Evolutionary conservation across 2,113 vertebrate genomes (phyloP).

Genomic region (Scartelaos histophorus): DNA sequence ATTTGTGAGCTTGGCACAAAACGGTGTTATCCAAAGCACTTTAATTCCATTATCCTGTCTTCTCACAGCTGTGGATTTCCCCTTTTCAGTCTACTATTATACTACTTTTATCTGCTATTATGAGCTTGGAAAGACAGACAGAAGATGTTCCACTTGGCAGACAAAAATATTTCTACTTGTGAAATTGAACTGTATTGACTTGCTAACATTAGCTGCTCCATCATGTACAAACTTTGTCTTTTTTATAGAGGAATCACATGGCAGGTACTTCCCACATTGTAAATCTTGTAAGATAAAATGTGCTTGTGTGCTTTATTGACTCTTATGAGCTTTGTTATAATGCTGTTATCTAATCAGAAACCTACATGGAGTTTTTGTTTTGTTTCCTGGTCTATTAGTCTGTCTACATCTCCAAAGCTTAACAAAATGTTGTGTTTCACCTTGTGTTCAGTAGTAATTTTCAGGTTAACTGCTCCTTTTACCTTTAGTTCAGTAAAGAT

Average conservation of each 20-base stretch:
- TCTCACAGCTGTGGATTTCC: constrained; percentile 40
- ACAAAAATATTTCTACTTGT: not conserved
- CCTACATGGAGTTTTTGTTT: too few relatives aligned
- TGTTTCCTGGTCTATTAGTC: too few relatives aligned
- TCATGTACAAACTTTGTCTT: constrained; percentile 32
- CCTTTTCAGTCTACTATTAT: constrained; percentile 39
- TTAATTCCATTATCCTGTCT: constrained; percentile 51
- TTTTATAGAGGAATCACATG: constrained; percentile 34
- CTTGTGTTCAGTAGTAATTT: too few relatives aligned
- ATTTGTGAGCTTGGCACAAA: constrained; percentile 21
- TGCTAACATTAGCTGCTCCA: not conserved
- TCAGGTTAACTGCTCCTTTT: too few relatives aligned
- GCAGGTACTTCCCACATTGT: constrained; percentile 52
- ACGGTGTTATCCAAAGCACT: constrained; percentile 47
- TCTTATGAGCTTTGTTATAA: too few relatives aligned
- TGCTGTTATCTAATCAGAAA: too few relatives aligned
- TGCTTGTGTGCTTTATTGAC: too few relatives aligned
- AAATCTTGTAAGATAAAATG: constrained; percentile 42
- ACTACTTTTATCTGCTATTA: constrained; percentile 36
- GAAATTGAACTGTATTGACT: not conserved
- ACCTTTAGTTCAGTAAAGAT: too few relatives aligned
- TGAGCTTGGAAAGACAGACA: constrained; percentile 15
- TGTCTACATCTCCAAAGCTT: too few relatives aligned
- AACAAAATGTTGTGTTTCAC: too few relatives aligned
- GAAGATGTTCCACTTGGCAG: not conserved